Evolutionary conservation across 2,888 invertebrate genomes (phyloP), one percentile per base, ranked within the genome.

Genomic region (Buathra laborator): DNA sequence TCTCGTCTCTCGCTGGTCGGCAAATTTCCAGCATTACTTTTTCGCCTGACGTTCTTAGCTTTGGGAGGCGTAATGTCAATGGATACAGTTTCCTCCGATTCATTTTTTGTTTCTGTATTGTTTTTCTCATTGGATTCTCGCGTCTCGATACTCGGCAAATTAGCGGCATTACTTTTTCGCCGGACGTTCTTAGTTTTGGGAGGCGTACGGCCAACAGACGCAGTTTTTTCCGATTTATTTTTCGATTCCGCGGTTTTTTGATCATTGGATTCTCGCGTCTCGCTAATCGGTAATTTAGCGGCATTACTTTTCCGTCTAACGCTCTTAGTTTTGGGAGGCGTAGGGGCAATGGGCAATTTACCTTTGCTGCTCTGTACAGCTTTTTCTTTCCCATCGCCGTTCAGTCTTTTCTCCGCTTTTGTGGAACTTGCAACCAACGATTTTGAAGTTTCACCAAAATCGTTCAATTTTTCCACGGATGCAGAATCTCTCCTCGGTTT

Each of bases 401-500:
- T 70, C 29, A 62, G 14, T 43, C 24, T 68, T 51, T 74, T 14
- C 12, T 62, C 68, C 37, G 19, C 51, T 59, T 67, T 3, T 0
- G 16, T 9, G 14, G 75, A 59, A 16, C 56, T 66, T 16, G 32
- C n/a, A 16, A 3, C 12, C 46, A 37, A 56, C 16, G 62, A 64
- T 70, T 78, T 62, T 29, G 37, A 24, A 29, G 59, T 7, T 5
- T 71, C 46, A 2, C 7, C 16, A 0, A 48, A 43, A 1, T 71
- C 62, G 14, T 37, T 29, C 3, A 12, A 64, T 32, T 70, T 68
- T 46, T 59, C 29, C 12, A n/a, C 53, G 10, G 56, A 56, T 2
- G n/a, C 48, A 10, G n/a, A 43, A 32, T 68, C 19, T 6, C 68
- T 71, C 59, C 51, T 79, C 6, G 48, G 71, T 37, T 62, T 79